Conservation (phyloP, 1,140 invertebrate genomes). For the Zaprionus tsacasi region DNA sequence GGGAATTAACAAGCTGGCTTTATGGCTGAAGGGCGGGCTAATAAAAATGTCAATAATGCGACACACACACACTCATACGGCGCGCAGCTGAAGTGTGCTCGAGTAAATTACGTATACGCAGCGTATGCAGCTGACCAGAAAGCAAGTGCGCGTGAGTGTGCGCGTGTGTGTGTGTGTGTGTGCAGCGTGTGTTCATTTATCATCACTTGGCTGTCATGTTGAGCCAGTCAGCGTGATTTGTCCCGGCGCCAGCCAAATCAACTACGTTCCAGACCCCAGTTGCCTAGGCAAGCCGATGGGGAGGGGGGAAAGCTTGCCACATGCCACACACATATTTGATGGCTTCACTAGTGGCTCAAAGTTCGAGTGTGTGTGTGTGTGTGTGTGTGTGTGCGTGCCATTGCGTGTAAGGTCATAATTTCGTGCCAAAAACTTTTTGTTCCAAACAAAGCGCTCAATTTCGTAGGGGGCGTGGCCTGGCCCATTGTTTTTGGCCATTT, state of each 20-base stretch:
- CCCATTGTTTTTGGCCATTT: slow-evolving; percentile 30
- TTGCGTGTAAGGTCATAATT: slow-evolving; percentile 73
- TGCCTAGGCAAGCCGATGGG: too few relatives aligned
- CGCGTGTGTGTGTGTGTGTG: slow-evolving; percentile 19
- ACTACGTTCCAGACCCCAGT: slow-evolving; percentile 25
- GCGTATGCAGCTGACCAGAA: slow-evolving; percentile 35
- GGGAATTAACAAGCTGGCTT: slow-evolving; percentile 72
- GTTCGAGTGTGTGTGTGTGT: slow-evolving; percentile 44
- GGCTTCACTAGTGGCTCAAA: slow-evolving; percentile 49
- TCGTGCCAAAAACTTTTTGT: slow-evolving; percentile 51
- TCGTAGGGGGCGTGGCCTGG: slow-evolving; percentile 35
- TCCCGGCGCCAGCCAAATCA: slow-evolving; percentile 58
- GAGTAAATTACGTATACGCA: slow-evolving; percentile 67
- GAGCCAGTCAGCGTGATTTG: slow-evolving; percentile 73
- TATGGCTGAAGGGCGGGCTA: slow-evolving; percentile 59
- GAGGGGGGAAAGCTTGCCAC: neutral
- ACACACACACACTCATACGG: slow-evolving; percentile 4
- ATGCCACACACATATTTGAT: slow-evolving; percentile 21
- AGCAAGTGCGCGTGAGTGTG: neutral
- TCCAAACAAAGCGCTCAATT: slow-evolving; percentile 64
- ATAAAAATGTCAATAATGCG: slow-evolving; percentile 76
- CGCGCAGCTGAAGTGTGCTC: slow-evolving; percentile 14
- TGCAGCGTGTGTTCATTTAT: slow-evolving; percentile 68
- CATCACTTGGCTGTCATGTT: slow-evolving; percentile 70
- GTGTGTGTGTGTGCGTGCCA: slow-evolving; percentile 23